Base-by-base conservation (phyloP, 2,888 invertebrate genomes). In the Muschampia plurimacula region DNA sequence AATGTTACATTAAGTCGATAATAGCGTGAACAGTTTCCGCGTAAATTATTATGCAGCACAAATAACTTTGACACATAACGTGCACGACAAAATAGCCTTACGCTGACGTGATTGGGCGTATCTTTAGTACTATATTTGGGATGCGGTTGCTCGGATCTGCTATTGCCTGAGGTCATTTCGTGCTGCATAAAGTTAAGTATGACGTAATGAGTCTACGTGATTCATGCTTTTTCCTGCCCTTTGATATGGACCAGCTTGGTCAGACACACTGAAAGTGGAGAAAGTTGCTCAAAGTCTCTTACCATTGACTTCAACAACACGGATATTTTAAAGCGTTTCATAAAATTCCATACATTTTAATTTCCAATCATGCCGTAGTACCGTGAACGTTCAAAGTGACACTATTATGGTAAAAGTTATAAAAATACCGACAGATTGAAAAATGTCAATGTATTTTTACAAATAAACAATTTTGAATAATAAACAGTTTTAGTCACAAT, bases 61-160 rank as follows among this genome's bases (percentile, higher is more conserved):
- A 72, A 72, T 72, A 72, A 72, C 72, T 72, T 72, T 72, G 72
- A 72, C 72, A 72, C 67, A 72, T 67, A 67, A 72, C 55, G 72
- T 67, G 72, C 72, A 72, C 67, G 67, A 72, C 72, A 63, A 72
- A 72, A 72, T 72, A 72, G 72, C 72, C 72, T 69, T 64, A 46
- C 65, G 62, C 65, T 70, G 73, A 73, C 85, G 83, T 83, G 84
- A 85, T 76, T 79, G 82, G 87, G 87, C 82, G 85, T 86, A 77
- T 72, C 78, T 73, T 55, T 69, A 69, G 74, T 73, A 74, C 83
- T 83, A 82, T 82, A 83, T 84, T 82, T 82, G 83, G 83, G 70
- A 74, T 78, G 79, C 69, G 72, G 76, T 75, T 78, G 76, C 73
- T 73, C 76, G 74, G 76, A 76, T 75, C 74, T 78, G 75, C 74